phyloP scores from a whole-genome alignment of 2,113 vertebrate genomes.

The Crotophaga sulcirostris region DNA sequence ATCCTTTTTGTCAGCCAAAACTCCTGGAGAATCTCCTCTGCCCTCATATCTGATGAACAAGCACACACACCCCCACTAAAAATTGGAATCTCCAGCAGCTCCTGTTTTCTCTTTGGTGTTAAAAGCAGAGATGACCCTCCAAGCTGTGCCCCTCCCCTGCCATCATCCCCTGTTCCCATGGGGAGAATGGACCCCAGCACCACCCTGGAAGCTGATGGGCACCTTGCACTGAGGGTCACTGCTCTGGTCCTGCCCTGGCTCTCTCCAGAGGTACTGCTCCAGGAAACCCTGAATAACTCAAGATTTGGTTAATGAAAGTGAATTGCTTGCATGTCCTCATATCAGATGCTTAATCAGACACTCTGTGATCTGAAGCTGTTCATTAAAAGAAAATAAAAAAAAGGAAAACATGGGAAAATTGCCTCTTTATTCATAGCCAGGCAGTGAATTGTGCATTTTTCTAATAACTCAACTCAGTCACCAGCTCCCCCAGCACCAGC shows the following conservation, averaged over 20 bases:
- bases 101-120: not conserved
- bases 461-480: not conserved
- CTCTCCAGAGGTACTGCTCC: not conserved
- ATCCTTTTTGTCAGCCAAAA: not conserved
- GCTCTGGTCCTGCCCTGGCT: not conserved
- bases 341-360: not conserved
- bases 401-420: not conserved
- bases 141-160: not conserved
- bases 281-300: not conserved
- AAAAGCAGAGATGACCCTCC: not conserved
- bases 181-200: not conserved
- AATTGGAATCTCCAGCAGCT: not conserved
- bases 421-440: not conserved
- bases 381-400: too few relatives aligned
- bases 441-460: not conserved
- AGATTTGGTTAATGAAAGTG: not conserved
- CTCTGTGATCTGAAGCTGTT: accelerated
- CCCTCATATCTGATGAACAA: not conserved
- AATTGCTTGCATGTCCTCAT: not conserved
- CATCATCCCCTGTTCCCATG: accelerated
- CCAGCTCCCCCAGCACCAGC: not conserved
- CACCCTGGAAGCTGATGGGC: accelerated
- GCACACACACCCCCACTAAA: too few relatives aligned
- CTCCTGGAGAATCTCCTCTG: not conserved
- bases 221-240: not conserved